Base-by-base conservation (phyloP, 2,888 invertebrate genomes). In the Tipula vernalis region DNA sequence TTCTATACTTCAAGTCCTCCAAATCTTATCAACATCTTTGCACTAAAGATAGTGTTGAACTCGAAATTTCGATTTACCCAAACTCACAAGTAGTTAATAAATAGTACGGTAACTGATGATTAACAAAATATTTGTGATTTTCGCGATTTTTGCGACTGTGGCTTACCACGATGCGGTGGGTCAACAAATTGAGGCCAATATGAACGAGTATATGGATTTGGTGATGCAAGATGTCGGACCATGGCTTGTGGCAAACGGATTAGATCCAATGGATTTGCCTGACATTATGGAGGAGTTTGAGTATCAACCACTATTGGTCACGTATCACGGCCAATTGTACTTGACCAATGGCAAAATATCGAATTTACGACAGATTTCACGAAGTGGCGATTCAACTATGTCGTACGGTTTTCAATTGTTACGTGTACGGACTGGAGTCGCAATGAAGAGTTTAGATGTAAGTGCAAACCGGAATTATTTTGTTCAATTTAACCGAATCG, bases 201-300 rank as follows among this genome's bases (percentile, higher is more conserved):
- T 88, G 42, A 88, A 88, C 86, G 88, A 88, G 0, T 88, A 89
- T 86, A 88, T 88, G 13, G 89, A 89, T 86, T 86, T 89, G 87
- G 87, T 90, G 18, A 87, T 90, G 36, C 87, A 51, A 13, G 89
- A 89, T 47, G 85, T 89, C 10, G 88, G 88, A 36, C 87, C 87
- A 6, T 86, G 89, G 5, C 88, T 90, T 57, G 86, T 89, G 5
- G 86, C 88, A 36, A 71, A 86, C 44, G 89, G 89, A 2, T 86
- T 89, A n/a, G 90, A 90, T 87, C 90, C 90, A 13, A n/a, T 88
- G n/a, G 83, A 88, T 85, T 87, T 90, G 85, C 89, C 89, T 1
- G 89, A 90, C 85, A 87, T 89, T 36, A 42, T 87, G 5, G 41
- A 87, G 84, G 86, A 87, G 0, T 88, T 89, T 85, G 87, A 87